Evolutionary conservation across 2,797 vertebrate species (phyloP), one percentile per base, ranked within the genome.

Genomic region (Aldrovandia affinis): DNA sequence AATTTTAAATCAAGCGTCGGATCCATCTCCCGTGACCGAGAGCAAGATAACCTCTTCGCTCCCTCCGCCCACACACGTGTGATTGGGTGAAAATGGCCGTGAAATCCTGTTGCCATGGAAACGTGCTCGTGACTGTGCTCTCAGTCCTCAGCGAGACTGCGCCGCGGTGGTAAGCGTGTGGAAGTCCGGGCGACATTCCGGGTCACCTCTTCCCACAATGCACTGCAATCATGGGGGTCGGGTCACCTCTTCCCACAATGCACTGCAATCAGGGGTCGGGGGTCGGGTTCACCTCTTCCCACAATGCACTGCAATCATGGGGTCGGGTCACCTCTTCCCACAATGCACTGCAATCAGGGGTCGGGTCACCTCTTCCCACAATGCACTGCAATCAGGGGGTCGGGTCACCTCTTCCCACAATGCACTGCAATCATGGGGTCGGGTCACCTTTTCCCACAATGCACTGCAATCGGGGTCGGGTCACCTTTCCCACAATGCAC

Each of bases 401-500:
- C 47, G 28, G 30, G 47, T 55, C 65, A n/a, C 50, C 12, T 12
- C 50, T 12, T 44, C 36, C 25, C 5, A 52, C 68, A 54, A 75
- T 0, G 18, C 50, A 57, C 54, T n/a, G 54, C 36, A n/a, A n/a
- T n/a, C n/a, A n/a, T n/a, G n/a, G n/a, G n/a, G n/a, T n/a, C 47
- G 28, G 30, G 47, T 55, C 65, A n/a, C 50, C 12, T 12, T 12
- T 12, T 44, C 36, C 25, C 5, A 52, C 68, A 54, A 75, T 0
- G 68, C 36, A 9, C 20, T 33, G 39, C 33, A 73, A 73, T 39
- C 68, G 42, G 36, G 36, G 36, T 73, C 33, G 20, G 55, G 10
- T 73, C 28, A 30, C 63, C 22, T 28, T 65, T 65, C 63, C 63
- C 63, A 65, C 63, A 65, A 65, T 65, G 63, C 63, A 65, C 28